Base-by-base conservation (phyloP, 1,140 invertebrate genomes). In the Sycophaga agraensis region DNA sequence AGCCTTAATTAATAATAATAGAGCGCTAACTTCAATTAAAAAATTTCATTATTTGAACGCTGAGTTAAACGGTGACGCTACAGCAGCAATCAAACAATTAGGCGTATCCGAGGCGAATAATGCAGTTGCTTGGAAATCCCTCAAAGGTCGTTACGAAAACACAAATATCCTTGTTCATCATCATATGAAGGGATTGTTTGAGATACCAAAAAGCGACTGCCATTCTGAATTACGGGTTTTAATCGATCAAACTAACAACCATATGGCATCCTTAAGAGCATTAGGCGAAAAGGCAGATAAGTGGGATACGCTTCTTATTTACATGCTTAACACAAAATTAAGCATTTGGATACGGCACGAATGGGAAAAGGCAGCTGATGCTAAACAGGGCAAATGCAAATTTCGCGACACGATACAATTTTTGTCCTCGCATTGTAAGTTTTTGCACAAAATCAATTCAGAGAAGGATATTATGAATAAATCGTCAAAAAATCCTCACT, bases 231-330 rank as follows among this genome's bases (percentile, higher is more conserved):
- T 70, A 21, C 21, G 63, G 11, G 28, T 57, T 43, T 62, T 70
- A 40, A 31, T 64, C 2, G 67, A 67, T 37, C 26, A 19, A 12
- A 40, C 58, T 1, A 59, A 60, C 6, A 70, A 66, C 34, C 49
- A 68, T 63, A 11, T 68, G 5, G 26, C 51, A 1, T 54, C 62
- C 0, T 17, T 67, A 11, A 55, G 63, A 19, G 14, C 56, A 9
- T 50, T 69, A 51, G 34, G 35, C 14, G 22, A 66, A 53, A 39
- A 28, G 6, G 56, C 49, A 24, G 62, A 66, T 19, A 16, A 48
- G 17, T 70, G 68, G 66, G 64, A 68, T 49, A 51, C 48, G 0
- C 35, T 66, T 12, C 21, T 68, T 1, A 63, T 70, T 11, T 66
- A 60, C 49, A 42, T 67, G 19, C 34, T 69, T 17, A 31, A 4